These are phyloP conservation scores for Sitta carolinensis DNA, from an alignment of 2,797 vertebrate genomes.

Conservation along the genomic window DNA sequence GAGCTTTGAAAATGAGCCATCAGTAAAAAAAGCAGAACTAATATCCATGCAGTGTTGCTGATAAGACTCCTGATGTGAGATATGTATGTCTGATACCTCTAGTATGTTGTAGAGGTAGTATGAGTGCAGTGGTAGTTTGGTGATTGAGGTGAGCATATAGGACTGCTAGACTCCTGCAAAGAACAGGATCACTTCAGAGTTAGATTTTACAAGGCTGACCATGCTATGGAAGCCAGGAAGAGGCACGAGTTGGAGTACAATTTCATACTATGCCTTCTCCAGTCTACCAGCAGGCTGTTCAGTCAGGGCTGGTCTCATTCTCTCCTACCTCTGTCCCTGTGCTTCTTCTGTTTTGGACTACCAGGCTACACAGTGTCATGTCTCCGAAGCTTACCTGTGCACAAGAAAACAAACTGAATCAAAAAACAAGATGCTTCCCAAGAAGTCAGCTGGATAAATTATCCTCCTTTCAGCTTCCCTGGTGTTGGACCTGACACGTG, in stretches of 20 bases:
- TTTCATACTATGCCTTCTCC: background rate
- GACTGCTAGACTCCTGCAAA: background rate
- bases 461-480: background rate
- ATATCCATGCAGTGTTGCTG: background rate
- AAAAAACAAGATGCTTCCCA: background rate
- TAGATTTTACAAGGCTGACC: background rate
- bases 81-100: background rate
- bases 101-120: background rate
- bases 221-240: background rate
- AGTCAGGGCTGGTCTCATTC: background rate
- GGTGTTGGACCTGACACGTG: background rate
- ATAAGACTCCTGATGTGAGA: rapidly evolving
- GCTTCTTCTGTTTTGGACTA: background rate
- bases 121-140: rapidly evolving
- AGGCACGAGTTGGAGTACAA: rapidly evolving
- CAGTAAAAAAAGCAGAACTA: background rate
- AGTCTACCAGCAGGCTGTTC: background rate
- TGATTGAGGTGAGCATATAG: background rate
- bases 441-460: background rate
- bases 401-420: background rate
- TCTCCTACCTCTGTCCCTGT: background rate
- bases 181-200: background rate
- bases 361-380: background rate
- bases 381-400: background rate
- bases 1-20: background rate